Percentiles rank a stretch among this genome's conserved stretches.
These are phyloP conservation scores for Monomorium pharaonis DNA, from an alignment of 1,140 invertebrate genomes.

Conservation along the genomic window DNA sequence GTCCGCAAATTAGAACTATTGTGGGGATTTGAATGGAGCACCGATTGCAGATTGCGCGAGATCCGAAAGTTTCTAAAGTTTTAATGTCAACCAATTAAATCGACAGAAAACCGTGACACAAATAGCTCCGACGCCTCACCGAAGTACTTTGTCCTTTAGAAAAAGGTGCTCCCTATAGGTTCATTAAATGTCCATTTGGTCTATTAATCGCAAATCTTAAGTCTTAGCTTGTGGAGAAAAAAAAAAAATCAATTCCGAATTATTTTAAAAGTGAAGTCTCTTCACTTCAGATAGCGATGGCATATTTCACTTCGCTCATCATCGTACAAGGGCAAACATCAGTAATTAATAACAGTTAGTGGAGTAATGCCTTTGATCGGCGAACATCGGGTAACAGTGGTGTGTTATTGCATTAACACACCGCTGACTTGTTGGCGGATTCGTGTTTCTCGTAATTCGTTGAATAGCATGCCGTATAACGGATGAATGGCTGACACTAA, in stretches of 20 bases:
- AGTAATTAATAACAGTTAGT: neutral
- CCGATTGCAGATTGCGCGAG: constrained; percentile 18
- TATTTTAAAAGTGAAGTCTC: neutral
- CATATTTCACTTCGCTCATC: neutral
- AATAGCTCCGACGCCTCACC: neutral
- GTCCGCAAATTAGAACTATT: constrained; percentile 17
- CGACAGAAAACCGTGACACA: neutral
- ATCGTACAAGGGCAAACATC: neutral
- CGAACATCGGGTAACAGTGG: neutral
- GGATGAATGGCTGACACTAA: constrained; percentile 24
- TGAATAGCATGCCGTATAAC: neutral
- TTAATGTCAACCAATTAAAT: constrained; percentile 38
- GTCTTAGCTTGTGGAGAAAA: neutral
- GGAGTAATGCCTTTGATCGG: constrained; percentile 2
- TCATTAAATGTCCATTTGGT: neutral
- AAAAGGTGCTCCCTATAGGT: neutral
- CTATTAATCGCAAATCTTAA: neutral
- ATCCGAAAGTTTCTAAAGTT: constrained; percentile 10
- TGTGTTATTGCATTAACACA: constrained; percentile 3
- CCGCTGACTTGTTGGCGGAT: constrained; percentile 6
- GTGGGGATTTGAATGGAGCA: constrained; percentile 16
- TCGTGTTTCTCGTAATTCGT: constrained; percentile 20
- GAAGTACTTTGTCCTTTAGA: neutral
- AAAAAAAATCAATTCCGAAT: neutral
- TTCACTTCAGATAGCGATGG: neutral